Conservation (phyloP, 2,888 invertebrate genomes). For the Selenia dentaria region DNA sequence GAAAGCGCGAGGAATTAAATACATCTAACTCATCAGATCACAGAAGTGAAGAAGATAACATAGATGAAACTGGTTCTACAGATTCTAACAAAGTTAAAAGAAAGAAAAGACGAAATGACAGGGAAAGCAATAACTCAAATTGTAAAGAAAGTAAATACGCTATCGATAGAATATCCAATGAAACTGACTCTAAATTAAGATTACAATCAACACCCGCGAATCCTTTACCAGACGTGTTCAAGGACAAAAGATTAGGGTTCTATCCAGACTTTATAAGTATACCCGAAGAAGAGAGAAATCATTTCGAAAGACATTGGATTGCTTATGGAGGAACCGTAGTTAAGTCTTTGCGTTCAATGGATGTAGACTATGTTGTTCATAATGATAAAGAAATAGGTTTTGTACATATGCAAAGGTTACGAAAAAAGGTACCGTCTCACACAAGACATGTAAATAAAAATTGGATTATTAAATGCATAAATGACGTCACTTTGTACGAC, state of each 20-base stretch:
- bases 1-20: constrained; percentile 24
- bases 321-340: constrained; percentile 84
- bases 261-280: constrained; percentile 77
- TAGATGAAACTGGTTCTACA: neutral
- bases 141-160: neutral
- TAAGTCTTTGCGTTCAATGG: constrained; percentile 57
- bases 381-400: constrained; percentile 52
- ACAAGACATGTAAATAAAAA: constrained; percentile 66
- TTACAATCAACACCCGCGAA: constrained; percentile 46
- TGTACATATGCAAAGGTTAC: constrained; percentile 56
- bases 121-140: neutral
- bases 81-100: constrained; percentile 9
- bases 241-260: constrained; percentile 63
- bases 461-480: constrained; percentile 72
- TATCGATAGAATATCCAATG: neutral
- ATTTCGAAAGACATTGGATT: constrained; percentile 86
- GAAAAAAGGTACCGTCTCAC: constrained; percentile 44
- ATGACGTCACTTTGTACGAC: constrained; percentile 58
- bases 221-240: constrained; percentile 67
- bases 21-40: constrained; percentile 26
- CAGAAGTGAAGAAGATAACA: constrained; percentile 6
- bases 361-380: constrained; percentile 70
- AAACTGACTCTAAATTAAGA: neutral
- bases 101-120: constrained; percentile 13
- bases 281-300: constrained; percentile 58